These are phyloP conservation scores for Lethenteron reissneri DNA, from an alignment of 2,113 vertebrate species.

Conservation along the genomic window DNA sequence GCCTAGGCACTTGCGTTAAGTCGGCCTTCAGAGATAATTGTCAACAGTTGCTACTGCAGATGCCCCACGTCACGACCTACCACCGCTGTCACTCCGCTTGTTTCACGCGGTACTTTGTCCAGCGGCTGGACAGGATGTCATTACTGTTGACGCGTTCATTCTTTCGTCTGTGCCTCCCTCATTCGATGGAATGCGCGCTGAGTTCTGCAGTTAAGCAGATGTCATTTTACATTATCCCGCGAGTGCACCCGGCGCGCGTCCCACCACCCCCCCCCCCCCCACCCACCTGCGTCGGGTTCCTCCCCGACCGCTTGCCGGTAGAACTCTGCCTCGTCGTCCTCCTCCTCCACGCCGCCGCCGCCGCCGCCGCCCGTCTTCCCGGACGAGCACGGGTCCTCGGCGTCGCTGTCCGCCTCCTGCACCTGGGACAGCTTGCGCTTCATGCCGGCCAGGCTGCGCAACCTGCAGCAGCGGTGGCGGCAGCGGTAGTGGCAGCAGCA, in stretches of 20 bases:
- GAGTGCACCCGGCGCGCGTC: not conserved
- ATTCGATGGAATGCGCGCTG: too few relatives aligned
- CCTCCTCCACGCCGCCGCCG: conserved; percentile 10
- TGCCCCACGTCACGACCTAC: too few relatives aligned
- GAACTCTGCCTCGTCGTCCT: conserved; percentile 55
- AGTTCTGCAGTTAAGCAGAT: too few relatives aligned
- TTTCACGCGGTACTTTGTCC: too few relatives aligned
- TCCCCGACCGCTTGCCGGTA: conserved; percentile 56
- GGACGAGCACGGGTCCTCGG: conserved; percentile 31
- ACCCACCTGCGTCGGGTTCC: conserved; percentile 52
- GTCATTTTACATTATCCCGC: too few relatives aligned
- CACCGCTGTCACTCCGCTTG: too few relatives aligned
- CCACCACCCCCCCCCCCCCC: not conserved
- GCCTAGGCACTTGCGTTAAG: too few relatives aligned
- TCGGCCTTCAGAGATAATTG: too few relatives aligned
- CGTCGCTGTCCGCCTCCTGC: conserved; percentile 29
- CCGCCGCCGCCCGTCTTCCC: conserved; percentile 21
- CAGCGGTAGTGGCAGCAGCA: not conserved
- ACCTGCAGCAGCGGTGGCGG: conserved; percentile 19
- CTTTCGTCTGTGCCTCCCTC: too few relatives aligned
- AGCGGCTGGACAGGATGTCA: too few relatives aligned
- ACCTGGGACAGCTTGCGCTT: conserved; percentile 19
- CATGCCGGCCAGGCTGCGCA: conserved; percentile 50
- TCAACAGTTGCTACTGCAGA: too few relatives aligned
- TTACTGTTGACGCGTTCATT: too few relatives aligned